phyloP scores from a whole-genome alignment of 2,888 invertebrate genomes.

The Creontiades dilutus region DNA sequence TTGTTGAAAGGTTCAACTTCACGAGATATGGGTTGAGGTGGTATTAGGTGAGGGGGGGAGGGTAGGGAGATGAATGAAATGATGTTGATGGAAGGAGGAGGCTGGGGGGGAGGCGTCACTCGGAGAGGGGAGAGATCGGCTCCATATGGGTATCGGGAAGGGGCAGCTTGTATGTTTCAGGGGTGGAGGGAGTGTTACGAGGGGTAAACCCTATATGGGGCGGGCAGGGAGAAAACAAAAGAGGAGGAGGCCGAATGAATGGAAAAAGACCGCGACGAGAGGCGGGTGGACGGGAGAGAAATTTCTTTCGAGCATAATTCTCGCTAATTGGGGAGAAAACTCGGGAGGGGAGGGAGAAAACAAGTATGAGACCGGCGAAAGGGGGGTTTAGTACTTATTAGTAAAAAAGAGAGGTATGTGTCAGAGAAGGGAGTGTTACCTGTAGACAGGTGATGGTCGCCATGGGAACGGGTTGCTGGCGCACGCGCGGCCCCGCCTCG shows the following conservation, averaged over 20 bases:
- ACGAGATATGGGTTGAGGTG: too few species aligned
- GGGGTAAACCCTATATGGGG: background rate
- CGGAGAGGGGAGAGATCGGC: too few species aligned
- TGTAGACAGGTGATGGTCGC: conserved; percentile 78
- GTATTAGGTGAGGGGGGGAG: background rate
- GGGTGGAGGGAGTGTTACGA: background rate
- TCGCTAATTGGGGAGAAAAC: conserved; percentile 73
- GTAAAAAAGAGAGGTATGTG: conserved; percentile 58
- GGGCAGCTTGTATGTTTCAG: background rate
- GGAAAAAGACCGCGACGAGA: background rate
- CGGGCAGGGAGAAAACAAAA: background rate
- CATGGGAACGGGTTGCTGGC: conserved; percentile 80
- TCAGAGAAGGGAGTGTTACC: conserved; percentile 68
- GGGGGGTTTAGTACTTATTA: conserved; percentile 59
- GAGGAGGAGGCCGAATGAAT: background rate
- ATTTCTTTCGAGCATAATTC: conserved; percentile 73
- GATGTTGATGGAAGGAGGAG: background rate
- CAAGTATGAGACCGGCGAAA: conserved; percentile 6
- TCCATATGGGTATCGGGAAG: too few species aligned
- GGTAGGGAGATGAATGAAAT: background rate
- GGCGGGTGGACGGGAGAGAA: conserved; percentile 60
- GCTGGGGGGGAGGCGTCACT: background rate
- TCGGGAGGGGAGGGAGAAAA: conserved; percentile 1
- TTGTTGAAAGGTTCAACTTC: too few species aligned
- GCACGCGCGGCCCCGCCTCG: conserved; percentile 79